These are phyloP conservation scores for Pentamera pediparva DNA, from an alignment of 53 echinoderm and acorn worm species.

Conservation along the genomic window DNA sequence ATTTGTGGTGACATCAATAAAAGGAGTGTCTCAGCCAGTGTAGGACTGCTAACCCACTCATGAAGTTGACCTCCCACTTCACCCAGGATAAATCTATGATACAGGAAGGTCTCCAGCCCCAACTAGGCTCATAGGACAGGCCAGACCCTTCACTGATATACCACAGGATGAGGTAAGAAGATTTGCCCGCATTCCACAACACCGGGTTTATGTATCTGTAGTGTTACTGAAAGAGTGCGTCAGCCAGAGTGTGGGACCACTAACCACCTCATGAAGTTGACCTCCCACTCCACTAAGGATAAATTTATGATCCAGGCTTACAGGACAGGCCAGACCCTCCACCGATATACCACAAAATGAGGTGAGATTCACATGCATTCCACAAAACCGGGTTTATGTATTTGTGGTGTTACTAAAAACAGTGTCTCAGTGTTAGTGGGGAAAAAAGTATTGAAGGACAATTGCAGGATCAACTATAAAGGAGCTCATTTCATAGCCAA, in stretches of 20 bases:
- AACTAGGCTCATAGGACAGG: constrained; percentile 23
- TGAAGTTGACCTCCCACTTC: constrained; percentile 87
- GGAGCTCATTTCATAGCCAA: no score
- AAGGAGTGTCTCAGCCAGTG: no score
- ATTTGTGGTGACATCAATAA: no score
- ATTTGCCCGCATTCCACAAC: no score
- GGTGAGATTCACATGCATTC: no score
- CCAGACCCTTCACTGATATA: constrained; percentile 51
- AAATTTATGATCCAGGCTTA: constrained; percentile 58
- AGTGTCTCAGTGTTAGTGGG: no score
- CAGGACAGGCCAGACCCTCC: constrained; percentile 44
- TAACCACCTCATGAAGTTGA: constrained; percentile 88
- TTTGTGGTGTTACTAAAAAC: no score
- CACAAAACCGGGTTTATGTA: no score
- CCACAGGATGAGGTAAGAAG: constrained; percentile 71
- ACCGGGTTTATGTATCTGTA: no score
- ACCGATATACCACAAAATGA: constrained; percentile 57
- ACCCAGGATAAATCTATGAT: constrained; percentile 80
- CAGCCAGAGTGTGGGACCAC: constrained; percentile 95
- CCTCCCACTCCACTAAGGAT: constrained; percentile 87
- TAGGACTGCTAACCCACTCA: constrained; percentile 89
- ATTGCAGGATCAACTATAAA: no score
- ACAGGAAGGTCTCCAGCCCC: constrained; percentile 73
- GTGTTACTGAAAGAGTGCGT: no score
- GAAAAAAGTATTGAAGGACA: no score